phyloP scores from a whole-genome alignment of 2,888 invertebrate genomes.

The Hyppa rectilinea region DNA sequence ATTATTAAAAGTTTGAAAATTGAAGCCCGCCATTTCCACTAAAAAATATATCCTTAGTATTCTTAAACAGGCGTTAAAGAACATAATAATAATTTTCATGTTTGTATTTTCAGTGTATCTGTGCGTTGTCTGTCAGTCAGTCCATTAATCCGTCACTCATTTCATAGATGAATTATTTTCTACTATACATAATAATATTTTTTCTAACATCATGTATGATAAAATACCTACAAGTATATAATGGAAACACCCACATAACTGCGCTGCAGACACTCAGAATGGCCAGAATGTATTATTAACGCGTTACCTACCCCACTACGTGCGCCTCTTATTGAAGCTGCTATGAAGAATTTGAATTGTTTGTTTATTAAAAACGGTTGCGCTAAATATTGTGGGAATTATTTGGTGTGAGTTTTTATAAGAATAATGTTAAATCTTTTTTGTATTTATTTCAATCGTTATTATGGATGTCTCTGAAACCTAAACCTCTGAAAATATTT shows the following conservation, averaged over 20 bases:
- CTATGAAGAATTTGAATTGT: constrained; percentile 39
- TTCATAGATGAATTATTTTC: background rate
- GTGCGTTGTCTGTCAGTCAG: background rate
- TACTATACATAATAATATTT: background rate
- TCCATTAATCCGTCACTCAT: background rate
- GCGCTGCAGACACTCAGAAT: constrained; percentile 18
- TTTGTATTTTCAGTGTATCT: constrained; percentile 1
- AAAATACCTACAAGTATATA: background rate
- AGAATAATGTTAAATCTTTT: background rate
- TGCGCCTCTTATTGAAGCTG: constrained; percentile 26
- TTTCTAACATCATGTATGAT: background rate
- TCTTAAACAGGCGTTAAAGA: background rate
- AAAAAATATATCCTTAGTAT: background rate
- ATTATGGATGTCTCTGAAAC: background rate
- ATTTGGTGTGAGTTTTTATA: background rate
- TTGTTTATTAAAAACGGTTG: constrained; percentile 41
- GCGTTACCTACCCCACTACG: constrained; percentile 29
- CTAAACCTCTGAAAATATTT: no score
- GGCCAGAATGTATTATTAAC: constrained; percentile 49
- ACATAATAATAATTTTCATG: background rate
- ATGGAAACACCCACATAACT: constrained; percentile 24
- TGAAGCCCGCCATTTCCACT: no score
- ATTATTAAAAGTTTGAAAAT: no score
- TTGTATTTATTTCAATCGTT: background rate
- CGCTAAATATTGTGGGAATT: background rate